Percentiles rank a stretch among this genome's conserved stretches.
Conservation (phyloP, 2,888 invertebrate genomes). For the Matsumyia berberina region DNA sequence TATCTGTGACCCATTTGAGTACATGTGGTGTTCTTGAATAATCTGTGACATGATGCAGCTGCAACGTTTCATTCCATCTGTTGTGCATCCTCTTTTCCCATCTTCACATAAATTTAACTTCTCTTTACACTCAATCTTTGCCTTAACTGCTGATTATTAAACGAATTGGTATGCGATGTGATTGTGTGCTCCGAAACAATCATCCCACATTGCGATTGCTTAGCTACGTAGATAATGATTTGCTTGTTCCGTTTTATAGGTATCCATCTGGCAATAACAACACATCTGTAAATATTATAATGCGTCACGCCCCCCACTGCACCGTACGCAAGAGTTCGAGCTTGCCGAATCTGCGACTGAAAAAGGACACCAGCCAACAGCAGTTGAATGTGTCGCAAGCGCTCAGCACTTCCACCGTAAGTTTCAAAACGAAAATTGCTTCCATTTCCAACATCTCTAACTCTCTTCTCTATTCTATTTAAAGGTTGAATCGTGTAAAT, state of each 20-base stretch:
- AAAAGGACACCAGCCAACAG: conserved; percentile 77
- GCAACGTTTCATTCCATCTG: no score
- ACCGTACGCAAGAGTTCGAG: conserved; percentile 90
- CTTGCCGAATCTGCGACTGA: conserved; percentile 89
- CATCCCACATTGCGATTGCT: conserved; percentile 48
- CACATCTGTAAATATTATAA: conserved; percentile 85
- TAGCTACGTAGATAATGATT: conserved; percentile 12
- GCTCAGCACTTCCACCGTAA: conserved; percentile 90
- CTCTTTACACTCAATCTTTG: no score
- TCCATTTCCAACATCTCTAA: neutral
- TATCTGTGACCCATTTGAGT: conserved; percentile 21
- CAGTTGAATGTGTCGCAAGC: conserved; percentile 85
- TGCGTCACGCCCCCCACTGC: conserved; percentile 86
- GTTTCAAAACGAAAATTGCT: conserved; percentile 78
- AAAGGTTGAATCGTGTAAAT: conserved; percentile 80
- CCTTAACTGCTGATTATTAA: no score
- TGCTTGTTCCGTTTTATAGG: conserved; percentile 82
- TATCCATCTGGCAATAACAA: conserved; percentile 92
- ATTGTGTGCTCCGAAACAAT: no score
- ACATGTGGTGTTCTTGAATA: neutral
- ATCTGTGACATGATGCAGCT: neutral
- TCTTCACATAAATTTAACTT: no score
- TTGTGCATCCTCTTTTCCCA: no score
- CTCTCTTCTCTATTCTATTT: neutral
- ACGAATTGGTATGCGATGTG: no score